phyloP scores from a whole-genome alignment of 2,113 vertebrate species.

The Amblyopsis rosae region DNA sequence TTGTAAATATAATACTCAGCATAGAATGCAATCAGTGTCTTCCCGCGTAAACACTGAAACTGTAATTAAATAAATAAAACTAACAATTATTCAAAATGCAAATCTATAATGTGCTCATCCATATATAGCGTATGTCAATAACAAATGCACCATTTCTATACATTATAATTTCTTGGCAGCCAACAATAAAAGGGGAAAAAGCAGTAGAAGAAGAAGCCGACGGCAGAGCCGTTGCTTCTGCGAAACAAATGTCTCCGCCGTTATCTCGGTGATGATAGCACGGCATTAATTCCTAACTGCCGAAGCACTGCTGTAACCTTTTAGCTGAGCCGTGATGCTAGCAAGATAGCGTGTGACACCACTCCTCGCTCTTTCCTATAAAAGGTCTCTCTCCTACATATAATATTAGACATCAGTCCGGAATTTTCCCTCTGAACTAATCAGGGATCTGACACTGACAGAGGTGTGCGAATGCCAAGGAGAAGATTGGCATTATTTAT shows the following conservation, averaged over 20 bases:
- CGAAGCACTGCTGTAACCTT: conserved; percentile 53
- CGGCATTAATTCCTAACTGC: conserved; percentile 25
- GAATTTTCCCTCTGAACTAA: conserved; percentile 45
- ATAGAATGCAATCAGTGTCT: too few relatives aligned
- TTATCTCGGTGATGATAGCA: conserved; percentile 10
- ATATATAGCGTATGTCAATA: too few relatives aligned
- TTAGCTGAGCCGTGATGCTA: conserved; percentile 36
- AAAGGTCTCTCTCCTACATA: conserved; percentile 54
- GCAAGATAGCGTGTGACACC: conserved; percentile 30
- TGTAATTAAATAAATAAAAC: too few relatives aligned
- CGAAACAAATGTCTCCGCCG: not conserved
- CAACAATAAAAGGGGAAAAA: not conserved
- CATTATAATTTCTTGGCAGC: too few relatives aligned
- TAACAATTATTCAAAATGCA: too few relatives aligned
- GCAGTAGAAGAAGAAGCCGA: not conserved
- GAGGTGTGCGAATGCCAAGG: conserved; percentile 32
- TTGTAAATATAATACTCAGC: not conserved
- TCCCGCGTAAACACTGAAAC: too few relatives aligned
- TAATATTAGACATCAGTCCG: conserved; percentile 33
- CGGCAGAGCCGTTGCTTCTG: not conserved
- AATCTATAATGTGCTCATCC: too few relatives aligned
- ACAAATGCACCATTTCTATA: too few relatives aligned
- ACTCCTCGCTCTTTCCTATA: conserved; percentile 30
- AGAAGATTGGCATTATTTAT: conserved; percentile 15
- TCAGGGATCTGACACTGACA: conserved; percentile 59